Evolutionary conservation across 2,113 vertebrate genomes (phyloP).

Genomic region (Junco hyemalis): DNA sequence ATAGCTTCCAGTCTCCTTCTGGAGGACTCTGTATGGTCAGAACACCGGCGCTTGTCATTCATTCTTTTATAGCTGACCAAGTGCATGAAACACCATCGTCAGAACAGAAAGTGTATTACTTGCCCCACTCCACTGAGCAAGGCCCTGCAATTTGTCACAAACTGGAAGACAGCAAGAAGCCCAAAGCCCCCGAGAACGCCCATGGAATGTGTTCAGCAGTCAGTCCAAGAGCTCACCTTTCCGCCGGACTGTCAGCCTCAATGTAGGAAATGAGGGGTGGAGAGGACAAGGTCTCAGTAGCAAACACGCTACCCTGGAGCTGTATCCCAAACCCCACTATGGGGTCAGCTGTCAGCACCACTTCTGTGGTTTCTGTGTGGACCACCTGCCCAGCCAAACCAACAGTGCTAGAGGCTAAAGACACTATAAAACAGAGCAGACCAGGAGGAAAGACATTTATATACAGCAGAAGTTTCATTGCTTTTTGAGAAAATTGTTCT

Average conservation of each 20-base stretch:
- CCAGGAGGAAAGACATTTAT: conserved; percentile 32
- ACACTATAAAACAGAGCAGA: conserved; percentile 80
- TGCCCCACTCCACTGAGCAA: not conserved
- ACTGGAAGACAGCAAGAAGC: not conserved
- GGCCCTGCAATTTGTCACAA: conserved; percentile 44
- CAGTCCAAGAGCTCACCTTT: conserved; percentile 82
- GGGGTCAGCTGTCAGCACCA: conserved; percentile 88
- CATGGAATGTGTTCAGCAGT: not conserved
- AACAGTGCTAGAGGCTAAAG: conserved; percentile 94
- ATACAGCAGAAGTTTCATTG: not conserved
- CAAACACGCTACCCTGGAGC: conserved; percentile 96
- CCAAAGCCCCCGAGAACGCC: not conserved
- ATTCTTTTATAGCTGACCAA: conserved; percentile 57
- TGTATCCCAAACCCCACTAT: conserved; percentile 95
- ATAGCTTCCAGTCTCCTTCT: not conserved
- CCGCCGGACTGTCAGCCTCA: conserved; percentile 94
- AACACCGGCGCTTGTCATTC: conserved; percentile 11
- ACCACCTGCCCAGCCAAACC: conserved; percentile 96
- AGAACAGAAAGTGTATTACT: conserved; percentile 40
- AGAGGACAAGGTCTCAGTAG: conserved; percentile 95
- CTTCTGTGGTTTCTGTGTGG: conserved; percentile 96
- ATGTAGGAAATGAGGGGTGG: conserved; percentile 97
- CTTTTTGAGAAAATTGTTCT: not conserved
- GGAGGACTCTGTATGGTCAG: conserved; percentile 36
- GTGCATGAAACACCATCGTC: conserved; percentile 49